phyloP scores from a whole-genome alignment of 1,140 invertebrate genomes.

The Papilio aristodemus region DNA sequence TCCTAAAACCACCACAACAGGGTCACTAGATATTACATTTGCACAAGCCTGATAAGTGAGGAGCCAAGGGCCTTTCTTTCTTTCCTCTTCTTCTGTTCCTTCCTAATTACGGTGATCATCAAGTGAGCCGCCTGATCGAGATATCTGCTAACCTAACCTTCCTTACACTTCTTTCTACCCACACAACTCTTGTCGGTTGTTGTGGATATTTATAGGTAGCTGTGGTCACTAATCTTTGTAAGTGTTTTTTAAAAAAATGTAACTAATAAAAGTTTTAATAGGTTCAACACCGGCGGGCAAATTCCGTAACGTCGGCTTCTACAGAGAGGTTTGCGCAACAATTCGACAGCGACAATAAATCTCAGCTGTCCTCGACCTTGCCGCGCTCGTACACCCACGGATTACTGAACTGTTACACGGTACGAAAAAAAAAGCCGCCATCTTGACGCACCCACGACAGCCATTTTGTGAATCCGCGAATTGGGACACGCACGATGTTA shows the following conservation, averaged over 20 bases:
- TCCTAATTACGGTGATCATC: too few relatives aligned
- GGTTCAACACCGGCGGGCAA: constrained; percentile 15
- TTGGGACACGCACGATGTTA: constrained; percentile 68
- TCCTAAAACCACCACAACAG: too few relatives aligned
- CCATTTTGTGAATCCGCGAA: constrained; percentile 61
- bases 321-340: constrained; percentile 51
- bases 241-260: constrained; percentile 1
- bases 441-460: constrained; percentile 62
- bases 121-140: too few relatives aligned
- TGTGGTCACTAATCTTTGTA: constrained; percentile 6
- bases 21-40: too few relatives aligned
- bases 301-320: constrained; percentile 16
- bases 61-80: too few relatives aligned
- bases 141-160: too few relatives aligned
- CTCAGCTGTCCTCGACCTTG: constrained; percentile 65
- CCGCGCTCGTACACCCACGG: constrained; percentile 53
- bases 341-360: constrained; percentile 59
- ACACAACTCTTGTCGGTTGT: not conserved
- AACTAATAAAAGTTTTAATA: constrained; percentile 23
- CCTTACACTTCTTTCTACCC: not conserved
- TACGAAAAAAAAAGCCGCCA: constrained; percentile 53
- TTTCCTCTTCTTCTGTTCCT: too few relatives aligned
- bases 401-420: constrained; percentile 57
- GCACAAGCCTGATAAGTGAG: too few relatives aligned
- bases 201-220: not conserved